phyloP scores from a whole-genome alignment of 2,113 vertebrate genomes.

The Phalacrocorax aristotelis region DNA sequence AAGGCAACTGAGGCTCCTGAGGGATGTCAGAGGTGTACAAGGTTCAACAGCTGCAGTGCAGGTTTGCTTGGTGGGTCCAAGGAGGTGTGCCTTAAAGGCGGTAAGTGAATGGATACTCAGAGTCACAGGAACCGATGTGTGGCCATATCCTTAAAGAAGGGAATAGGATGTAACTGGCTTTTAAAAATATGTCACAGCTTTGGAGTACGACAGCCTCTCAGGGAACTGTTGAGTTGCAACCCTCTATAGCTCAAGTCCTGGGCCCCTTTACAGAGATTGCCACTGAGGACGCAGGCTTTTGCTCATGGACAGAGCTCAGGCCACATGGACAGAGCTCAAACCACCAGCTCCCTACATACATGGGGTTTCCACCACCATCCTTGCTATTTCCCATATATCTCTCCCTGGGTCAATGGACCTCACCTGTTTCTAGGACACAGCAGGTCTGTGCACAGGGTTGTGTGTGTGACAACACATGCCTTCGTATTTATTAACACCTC shows the following conservation, averaged over 20 bases:
- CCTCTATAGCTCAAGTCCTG: background rate
- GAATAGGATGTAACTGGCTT: background rate
- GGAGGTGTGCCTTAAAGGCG: accelerated
- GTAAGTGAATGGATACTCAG: background rate
- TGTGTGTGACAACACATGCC: background rate
- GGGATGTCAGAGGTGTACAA: background rate
- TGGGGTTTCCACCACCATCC: background rate
- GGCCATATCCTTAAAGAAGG: background rate
- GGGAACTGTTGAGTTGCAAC: background rate
- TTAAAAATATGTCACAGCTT: background rate
- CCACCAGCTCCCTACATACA: background rate
- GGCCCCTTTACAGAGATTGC: no score
- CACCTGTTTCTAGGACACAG: background rate
- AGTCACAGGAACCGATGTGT: background rate
- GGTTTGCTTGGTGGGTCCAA: background rate
- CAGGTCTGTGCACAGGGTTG: background rate
- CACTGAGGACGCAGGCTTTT: background rate
- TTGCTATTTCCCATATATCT: background rate
- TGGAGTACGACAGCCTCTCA: background rate
- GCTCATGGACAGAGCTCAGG: background rate
- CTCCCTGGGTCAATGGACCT: background rate
- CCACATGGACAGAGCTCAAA: background rate
- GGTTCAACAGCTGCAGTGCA: background rate
- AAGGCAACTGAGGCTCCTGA: background rate
- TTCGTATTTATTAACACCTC: background rate